Evolutionary conservation across 1,140 invertebrate species (phyloP), one percentile per base, ranked within the genome.

Genomic region (Varroa destructor): DNA sequence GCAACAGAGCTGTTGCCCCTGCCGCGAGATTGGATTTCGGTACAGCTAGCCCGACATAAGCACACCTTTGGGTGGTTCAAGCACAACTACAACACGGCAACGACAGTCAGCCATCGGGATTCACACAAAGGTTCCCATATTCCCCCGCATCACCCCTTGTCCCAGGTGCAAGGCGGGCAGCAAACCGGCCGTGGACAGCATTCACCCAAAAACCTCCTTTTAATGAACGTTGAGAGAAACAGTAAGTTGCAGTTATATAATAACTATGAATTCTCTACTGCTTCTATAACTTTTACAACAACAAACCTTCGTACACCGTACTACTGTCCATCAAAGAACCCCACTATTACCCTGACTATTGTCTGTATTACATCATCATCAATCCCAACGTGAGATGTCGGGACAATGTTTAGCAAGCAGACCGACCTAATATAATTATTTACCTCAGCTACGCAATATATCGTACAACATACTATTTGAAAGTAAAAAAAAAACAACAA

Each of bases 111-210:
- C 73, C 25, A 86, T 91, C 74, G 80, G 91, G 73, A 88, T 89
- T 58, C 90, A 92, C 79, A 82, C 91, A 73, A 92, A 91, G 89
- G 89, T 88, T 74, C 88, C 88, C 77, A 91, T 75, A 88, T 90
- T 77, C 84, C 89, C 1, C 85, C 90, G 74, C 87, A 90, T 79
- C 89, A 89, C 6, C 81, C 90, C 25, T 80, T 90, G 74, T 89
- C 91, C 79, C 89, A 89, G 12, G 89, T 89, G 0, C 81, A 90
- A 67, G 83, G 87, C 0, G 85, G 87, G 78, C 89, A 84, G 87
- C 73, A 83, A 86, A 51, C 86, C 88, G 37, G 89, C 89, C 0
- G 85, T 84, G 6, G 88, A 91, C 75, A 91, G 77, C 87, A 87
- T 75, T 86, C 89, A 61, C 80, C 87, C 57, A 84, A 90, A 75